Evolutionary conservation across 1,140 invertebrate genomes (phyloP), one percentile per base, ranked within the genome.

Genomic region (Campoletis sonorensis): DNA sequence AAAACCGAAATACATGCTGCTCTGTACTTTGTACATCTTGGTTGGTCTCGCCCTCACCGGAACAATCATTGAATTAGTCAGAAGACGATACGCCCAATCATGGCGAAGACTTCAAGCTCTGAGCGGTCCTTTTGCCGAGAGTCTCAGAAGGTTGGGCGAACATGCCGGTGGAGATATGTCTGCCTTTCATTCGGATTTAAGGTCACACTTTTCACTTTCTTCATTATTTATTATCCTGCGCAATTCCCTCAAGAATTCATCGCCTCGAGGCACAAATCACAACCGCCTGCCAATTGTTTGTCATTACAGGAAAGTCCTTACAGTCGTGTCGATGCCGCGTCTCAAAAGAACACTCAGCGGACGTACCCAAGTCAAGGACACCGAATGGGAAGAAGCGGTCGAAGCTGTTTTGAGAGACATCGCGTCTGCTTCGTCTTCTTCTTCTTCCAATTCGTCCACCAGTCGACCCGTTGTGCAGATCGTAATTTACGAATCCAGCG

Each of bases 31-130:
- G 81, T 99, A 99, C 92, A 97, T 99, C 84, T 93, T 99, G 77
- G 95, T 99, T 79, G 98, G 98, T 5, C 93, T 99, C 89, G 97
- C 98, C 2, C 90, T 99, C 64, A 98, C 98, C 1, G 97, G 97
- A 1, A 99, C 98, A 82, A 98, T 98, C 84, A 98, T 98, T 85
- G 98, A 98, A 91, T 91, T 97, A 81, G 96, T 97, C 49, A 91
- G 96, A 73, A 92, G 95, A 76, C 96, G 97, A 88, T 98, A 98
- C 89, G 96, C 96, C 11, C 94, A 96, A 84, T 97, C 96, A 79
- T 98, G 97, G 97, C 93, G 94, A 85, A 95, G 95, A 86, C 89
- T 97, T 33, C 95, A 96, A 89, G 95, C 95, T 27, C 90, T 97
- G 13, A 95, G 95, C 1, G 96, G 96, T 51, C 96, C 96, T 10